Evolutionary conservation across 2,113 vertebrate genomes (phyloP).

Genomic region (Romanogobio albipinnatus): DNA sequence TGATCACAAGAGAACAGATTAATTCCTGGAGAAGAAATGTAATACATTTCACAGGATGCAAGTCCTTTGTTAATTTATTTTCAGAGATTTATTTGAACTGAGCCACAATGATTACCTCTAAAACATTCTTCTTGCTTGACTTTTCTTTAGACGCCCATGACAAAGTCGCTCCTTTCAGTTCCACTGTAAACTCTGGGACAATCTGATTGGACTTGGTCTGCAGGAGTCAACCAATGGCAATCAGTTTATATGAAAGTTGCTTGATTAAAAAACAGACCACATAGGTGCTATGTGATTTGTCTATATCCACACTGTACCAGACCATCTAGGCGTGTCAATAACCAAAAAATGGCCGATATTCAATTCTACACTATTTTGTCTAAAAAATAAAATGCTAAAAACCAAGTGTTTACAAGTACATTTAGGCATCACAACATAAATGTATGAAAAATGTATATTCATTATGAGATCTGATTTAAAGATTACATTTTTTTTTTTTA

Average conservation of each 20-base stretch:
- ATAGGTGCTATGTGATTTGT: background rate
- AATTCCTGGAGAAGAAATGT: background rate
- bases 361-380: background rate
- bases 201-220: conserved; percentile 86
- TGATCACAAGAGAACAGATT: background rate
- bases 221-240: background rate
- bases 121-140: conserved; percentile 93
- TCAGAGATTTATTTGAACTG: background rate
- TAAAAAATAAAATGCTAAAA: background rate
- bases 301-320: background rate
- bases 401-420: background rate
- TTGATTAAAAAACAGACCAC: background rate
- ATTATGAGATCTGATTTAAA: too few species aligned
- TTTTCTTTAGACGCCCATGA: conserved; percentile 87
- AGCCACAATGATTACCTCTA: conserved; percentile 77
- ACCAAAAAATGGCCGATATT: background rate
- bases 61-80: background rate
- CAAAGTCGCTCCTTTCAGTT: conserved; percentile 81
- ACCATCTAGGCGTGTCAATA: background rate
- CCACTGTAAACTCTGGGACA: conserved; percentile 85
- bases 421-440: background rate
- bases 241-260: background rate
- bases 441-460: background rate
- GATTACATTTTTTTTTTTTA: too few species aligned
- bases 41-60: background rate